These are phyloP conservation scores for Leistus spinibarbis DNA, from an alignment of 2,888 invertebrate species.

Conservation along the genomic window DNA sequence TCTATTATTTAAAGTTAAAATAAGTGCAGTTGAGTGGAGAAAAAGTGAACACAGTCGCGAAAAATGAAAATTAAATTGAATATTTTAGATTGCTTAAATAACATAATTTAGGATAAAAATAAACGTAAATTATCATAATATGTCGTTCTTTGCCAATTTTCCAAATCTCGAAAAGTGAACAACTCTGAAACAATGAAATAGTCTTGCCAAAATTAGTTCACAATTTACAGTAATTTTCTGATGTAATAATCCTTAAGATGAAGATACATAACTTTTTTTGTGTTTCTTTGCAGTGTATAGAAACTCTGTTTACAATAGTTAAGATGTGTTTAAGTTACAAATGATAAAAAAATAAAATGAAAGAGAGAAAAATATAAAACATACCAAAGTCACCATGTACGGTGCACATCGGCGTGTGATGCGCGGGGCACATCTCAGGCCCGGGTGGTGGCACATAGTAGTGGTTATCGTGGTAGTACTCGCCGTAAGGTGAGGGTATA, in stretches of 20 bases:
- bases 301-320: background rate
- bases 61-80: too few relatives aligned
- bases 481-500: conserved; percentile 58
- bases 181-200: too few relatives aligned
- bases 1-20: too few relatives aligned
- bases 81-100: too few relatives aligned
- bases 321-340: background rate
- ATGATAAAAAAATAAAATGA: background rate
- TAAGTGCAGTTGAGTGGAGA: too few relatives aligned
- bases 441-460: conserved; percentile 59
- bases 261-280: background rate
- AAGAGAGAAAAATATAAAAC: conserved; percentile 44
- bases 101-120: too few relatives aligned
- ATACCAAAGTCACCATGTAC: conserved; percentile 78
- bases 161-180: too few relatives aligned
- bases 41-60: too few relatives aligned
- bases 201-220: too few relatives aligned
- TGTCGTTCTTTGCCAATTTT: too few relatives aligned
- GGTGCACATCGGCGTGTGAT: conserved; percentile 70
- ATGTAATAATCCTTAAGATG: background rate
- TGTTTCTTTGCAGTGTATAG: background rate
- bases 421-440: conserved; percentile 68
- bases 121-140: too few relatives aligned
- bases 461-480: conserved; percentile 63
- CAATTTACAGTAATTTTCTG: background rate